Evolutionary conservation across 2,888 invertebrate species (phyloP).

Genomic region (Choristoneura rosaceana): DNA sequence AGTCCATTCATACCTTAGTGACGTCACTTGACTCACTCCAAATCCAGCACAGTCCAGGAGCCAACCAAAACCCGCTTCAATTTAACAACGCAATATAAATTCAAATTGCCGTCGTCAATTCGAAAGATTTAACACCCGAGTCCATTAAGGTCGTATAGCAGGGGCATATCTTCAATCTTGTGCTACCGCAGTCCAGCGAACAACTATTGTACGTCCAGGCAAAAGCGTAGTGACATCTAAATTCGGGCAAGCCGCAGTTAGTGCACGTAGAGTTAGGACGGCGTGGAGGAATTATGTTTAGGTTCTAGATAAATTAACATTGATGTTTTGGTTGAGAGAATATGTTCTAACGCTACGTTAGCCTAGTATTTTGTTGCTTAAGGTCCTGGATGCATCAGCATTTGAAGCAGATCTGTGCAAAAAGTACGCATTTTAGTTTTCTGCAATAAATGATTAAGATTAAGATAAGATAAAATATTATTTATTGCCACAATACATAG

Average conservation of each 20-base stretch:
- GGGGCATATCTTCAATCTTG: conserved; percentile 80
- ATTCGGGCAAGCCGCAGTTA: conserved; percentile 80
- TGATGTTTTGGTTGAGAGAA: too few relatives aligned
- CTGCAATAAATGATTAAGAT: too few relatives aligned
- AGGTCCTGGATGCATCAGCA: too few relatives aligned
- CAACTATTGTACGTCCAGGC: conserved; percentile 72
- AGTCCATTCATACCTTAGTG: neutral
- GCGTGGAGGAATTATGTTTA: neutral
- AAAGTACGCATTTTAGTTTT: too few relatives aligned
- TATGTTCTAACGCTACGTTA: too few relatives aligned
- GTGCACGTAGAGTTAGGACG: conserved; percentile 45
- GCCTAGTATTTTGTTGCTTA: too few relatives aligned
- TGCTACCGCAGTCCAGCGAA: conserved; percentile 68
- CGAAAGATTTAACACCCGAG: conserved; percentile 39
- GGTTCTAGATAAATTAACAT: neutral
- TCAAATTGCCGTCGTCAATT: conserved; percentile 49
- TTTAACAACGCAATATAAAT: conserved; percentile 47
- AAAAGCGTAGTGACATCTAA: conserved; percentile 83
- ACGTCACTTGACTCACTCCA: neutral
- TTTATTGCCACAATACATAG: too few relatives aligned
- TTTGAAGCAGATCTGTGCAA: too few relatives aligned
- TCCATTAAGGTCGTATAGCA: conserved; percentile 69
- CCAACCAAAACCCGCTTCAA: conserved; percentile 27
- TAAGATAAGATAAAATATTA: too few relatives aligned
- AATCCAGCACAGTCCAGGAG: neutral